Conservation (phyloP, 1,140 invertebrate genomes). For the Scylla paramamosain region DNA sequence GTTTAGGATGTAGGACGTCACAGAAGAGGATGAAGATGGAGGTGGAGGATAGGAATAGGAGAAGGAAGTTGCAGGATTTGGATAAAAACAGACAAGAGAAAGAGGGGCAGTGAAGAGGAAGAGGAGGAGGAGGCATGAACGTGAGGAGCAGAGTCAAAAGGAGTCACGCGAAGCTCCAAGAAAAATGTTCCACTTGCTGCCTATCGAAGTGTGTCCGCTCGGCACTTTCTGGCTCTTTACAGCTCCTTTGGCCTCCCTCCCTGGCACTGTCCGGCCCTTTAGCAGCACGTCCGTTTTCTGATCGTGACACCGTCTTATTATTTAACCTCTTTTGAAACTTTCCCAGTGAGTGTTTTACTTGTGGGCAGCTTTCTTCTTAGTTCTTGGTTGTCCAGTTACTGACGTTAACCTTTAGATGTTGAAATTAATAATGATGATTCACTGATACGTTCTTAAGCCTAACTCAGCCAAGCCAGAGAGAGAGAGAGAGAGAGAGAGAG, state of each 20-base stretch:
- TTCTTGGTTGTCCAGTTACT: not conserved
- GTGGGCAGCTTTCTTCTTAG: too few relatives aligned
- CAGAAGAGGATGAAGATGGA: too few relatives aligned
- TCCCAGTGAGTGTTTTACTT: not conserved
- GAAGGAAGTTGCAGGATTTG: too few relatives aligned
- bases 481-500: too few relatives aligned
- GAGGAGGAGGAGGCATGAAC: not conserved
- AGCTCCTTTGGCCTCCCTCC: too few relatives aligned
- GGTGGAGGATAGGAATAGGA: too few relatives aligned
- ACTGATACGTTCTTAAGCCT: too few relatives aligned
- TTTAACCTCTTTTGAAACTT: not conserved
- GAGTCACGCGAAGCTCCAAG: not conserved
- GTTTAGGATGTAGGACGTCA: too few relatives aligned
- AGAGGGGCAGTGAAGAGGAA: not conserved
- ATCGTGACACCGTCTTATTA: not conserved
- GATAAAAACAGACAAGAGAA: not conserved
- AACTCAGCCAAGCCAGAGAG: too few relatives aligned
- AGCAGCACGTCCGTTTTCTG: not conserved
- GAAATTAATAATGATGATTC: too few relatives aligned
- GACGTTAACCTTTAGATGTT: not conserved
- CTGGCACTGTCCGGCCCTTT: not conserved
- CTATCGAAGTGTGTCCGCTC: not conserved
- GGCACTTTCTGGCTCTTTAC: not conserved
- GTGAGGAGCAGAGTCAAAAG: not conserved
- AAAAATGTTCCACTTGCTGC: not conserved